Base-by-base conservation (phyloP, 2,797 vertebrate species). In the Poeciliopsis turneri region DNA sequence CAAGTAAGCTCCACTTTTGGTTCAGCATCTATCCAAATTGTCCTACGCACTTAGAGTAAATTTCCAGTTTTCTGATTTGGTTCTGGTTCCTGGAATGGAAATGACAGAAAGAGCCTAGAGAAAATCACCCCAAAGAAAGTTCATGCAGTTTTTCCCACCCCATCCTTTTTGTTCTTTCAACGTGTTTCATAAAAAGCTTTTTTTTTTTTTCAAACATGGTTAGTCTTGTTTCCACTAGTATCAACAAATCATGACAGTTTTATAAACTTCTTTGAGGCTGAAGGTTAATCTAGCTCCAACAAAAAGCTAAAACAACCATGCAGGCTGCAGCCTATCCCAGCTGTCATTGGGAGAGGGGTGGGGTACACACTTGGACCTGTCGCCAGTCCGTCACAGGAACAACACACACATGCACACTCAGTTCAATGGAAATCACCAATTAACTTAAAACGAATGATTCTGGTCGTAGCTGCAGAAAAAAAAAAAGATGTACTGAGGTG, bases 181-280 rank as follows among this genome's bases (percentile, higher is more conserved):
- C 16, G 30, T 11, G 10, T 33, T 61, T 33, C 59, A 61, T 33
- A 30, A 33, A 61, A 61, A 33, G 15, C 5, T 61, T 33, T n/a
- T 57, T 55, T n/a, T 20, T 57, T 57, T 61, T 69, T 45, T 45
- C 68, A 45, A 69, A 69, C 68, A 69, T 45, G 41, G 41, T 45
- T 70, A 70, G n/a, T 28, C 68, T 70, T 70, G 68, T 46, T 70
- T 70, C 43, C 68, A 70, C 68, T n/a, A 70, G 68, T 70, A 46
- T 46, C 28, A 36, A 53, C 72, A 53, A 36, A 53, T 74, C 33
- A 73, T 39, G 71, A 39, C 49, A 74, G 49, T 74, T 74, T 74
- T 74, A 53, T 16, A 74, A 74, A 73, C 47, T 12, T 73, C 47
- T 53, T 43, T 51, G 72, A 55, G 47, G 33, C 72, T 55, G 49